phyloP scores from a whole-genome alignment of 2,797 vertebrate genomes.

The Lutjanus campechanus region DNA sequence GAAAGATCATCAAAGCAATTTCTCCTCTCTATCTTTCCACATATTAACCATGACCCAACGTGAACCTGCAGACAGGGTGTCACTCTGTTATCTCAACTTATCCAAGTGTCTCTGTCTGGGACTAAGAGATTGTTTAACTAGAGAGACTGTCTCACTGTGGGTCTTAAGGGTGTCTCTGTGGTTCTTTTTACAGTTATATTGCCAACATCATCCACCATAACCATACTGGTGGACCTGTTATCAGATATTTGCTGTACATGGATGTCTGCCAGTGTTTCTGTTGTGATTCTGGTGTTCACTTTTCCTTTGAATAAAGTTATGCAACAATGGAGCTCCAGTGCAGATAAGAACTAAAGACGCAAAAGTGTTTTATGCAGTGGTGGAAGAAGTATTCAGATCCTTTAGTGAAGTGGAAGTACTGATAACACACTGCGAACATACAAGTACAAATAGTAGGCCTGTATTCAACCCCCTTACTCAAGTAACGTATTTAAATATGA shows the following conservation, averaged over 20 bases:
- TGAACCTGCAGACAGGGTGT: constrained; percentile 35
- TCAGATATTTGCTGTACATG: neutral
- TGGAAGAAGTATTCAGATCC: no score
- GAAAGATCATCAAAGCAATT: constrained; percentile 65
- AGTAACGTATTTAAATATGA: no score
- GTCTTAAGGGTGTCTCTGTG: neutral
- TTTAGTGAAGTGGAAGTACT: neutral
- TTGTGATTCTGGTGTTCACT: neutral
- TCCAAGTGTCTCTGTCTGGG: neutral
- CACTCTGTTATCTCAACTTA: neutral
- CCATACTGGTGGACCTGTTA: neutral
- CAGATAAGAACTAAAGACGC: neutral
- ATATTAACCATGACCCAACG: constrained; percentile 46
- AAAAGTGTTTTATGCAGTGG: neutral
- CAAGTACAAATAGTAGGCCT: no score
- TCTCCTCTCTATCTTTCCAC: constrained; percentile 47
- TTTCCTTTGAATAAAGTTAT: neutral
- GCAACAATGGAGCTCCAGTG: neutral
- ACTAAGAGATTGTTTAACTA: neutral
- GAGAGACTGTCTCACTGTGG: neutral
- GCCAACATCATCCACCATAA: neutral
- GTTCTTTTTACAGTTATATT: neutral
- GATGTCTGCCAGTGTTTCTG: constrained; percentile 1
- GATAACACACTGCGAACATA: neutral
- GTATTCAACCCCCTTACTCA: no score